Conservation (phyloP, 2,888 invertebrate genomes). For the Orthonychiurus folsomi region DNA sequence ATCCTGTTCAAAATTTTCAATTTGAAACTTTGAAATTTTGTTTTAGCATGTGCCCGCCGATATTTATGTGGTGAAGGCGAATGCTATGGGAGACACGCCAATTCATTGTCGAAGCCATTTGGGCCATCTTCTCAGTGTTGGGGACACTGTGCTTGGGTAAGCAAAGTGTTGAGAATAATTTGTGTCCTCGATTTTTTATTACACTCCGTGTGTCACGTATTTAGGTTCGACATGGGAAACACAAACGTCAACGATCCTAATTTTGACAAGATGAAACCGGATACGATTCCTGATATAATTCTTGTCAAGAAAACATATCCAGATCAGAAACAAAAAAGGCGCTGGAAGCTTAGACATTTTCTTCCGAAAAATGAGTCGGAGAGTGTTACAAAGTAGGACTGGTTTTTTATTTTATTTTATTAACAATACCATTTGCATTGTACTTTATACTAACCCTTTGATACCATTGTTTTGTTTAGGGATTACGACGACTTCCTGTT, state of each 20-base stretch:
- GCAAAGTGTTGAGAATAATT: slow-evolving; percentile 26
- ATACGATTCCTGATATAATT: slow-evolving; percentile 74
- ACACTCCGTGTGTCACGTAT: no score
- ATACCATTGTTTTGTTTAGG: no score
- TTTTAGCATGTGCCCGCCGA: slow-evolving; percentile 74
- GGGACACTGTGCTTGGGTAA: slow-evolving; percentile 87
- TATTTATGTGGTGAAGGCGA: slow-evolving; percentile 83
- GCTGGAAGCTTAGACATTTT: slow-evolving; percentile 66
- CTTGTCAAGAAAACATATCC: slow-evolving; percentile 87
- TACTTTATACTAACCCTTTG: no score
- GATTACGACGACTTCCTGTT: slow-evolving; percentile 94
- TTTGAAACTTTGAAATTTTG: no score
- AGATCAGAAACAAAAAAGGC: slow-evolving; percentile 48
- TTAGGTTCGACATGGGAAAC: slow-evolving; percentile 76
- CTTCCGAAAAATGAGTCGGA: slow-evolving; percentile 34
- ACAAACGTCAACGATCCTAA: slow-evolving; percentile 83
- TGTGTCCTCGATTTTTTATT: slow-evolving; percentile 5
- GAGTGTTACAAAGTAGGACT: slow-evolving; percentile 34
- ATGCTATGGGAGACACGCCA: slow-evolving; percentile 68
- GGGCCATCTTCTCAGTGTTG: slow-evolving; percentile 83
- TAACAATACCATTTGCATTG: no score
- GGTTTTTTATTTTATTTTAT: not conserved
- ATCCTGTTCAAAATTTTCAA: no score
- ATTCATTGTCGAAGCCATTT: slow-evolving; percentile 86
- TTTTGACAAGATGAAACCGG: slow-evolving; percentile 66